Base-by-base conservation (phyloP, 2,888 invertebrate genomes). In the Cheilosia grossa region DNA sequence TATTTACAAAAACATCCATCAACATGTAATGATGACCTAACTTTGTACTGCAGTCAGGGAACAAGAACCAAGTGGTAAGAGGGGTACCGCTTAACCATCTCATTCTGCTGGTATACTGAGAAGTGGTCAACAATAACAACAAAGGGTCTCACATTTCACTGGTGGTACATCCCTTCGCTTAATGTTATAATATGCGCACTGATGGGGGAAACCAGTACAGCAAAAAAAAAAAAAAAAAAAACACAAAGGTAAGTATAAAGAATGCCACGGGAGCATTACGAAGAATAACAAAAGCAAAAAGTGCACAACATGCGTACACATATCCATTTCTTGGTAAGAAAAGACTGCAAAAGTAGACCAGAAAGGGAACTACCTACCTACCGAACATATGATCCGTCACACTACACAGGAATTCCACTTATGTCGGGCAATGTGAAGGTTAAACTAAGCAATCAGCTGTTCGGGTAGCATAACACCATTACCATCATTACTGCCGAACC, bases 391-490 rank as follows among this genome's bases (percentile, higher is more conserved):
- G 75, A 85, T 81, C 85, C 75, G 85, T 81, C 81, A 81, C 81
- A 81, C 66, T 61, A 80, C 77, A 81, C 67, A 67, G 72, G 75
- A 81, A 85, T 85, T 75, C 66, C 67, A 81, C 66, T 80, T 81
- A 85, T 85, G 81, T 81, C 74, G 74, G 59, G 72, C 81, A 77
- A 81, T 75, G 85, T 42, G 85, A 85, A 85, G 85, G 85, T 85
- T 85, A 81, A 81, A 63, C 81, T 74, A 81, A 77, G 81, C 81
- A 85, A 85, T 85, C 85, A 85, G 85, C 85, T 85, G 85, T 81
- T 85, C 80, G 70, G 75, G 56, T 75, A 72, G 66, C 85, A 67
- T 69, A 83, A 70, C 74, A 79, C 79, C 44, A 77, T 70, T 77
- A 73, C 80, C 63, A 24, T 51, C 59, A 79, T 61, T 53, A 72